These are phyloP conservation scores for Echinarachnius parma DNA, from an alignment of 53 echinoderm and acorn worm genomes.

Conservation along the genomic window DNA sequence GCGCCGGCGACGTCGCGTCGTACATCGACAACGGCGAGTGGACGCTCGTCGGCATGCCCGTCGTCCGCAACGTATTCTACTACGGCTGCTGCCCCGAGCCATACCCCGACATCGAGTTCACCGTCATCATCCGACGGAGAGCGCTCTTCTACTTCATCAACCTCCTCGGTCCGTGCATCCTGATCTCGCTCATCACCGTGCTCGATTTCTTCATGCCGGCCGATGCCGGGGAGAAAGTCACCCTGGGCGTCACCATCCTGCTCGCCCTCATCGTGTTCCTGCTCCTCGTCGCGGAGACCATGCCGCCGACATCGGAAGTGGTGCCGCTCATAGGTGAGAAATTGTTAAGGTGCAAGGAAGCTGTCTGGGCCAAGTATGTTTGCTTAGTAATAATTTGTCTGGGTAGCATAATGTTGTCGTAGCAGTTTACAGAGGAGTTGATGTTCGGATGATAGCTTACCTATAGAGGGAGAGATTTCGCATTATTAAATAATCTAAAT, in stretches of 20 bases:
- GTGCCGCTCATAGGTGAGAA: slow-evolving; percentile 90
- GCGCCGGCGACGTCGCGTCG: slow-evolving; percentile 59
- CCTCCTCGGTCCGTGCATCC: slow-evolving; percentile 72
- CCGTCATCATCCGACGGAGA: slow-evolving; percentile 62
- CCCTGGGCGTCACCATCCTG: slow-evolving; percentile 76
- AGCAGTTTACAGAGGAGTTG: too few species aligned
- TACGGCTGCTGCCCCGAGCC: slow-evolving; percentile 77
- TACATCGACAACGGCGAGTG: slow-evolving; percentile 93
- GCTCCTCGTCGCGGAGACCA: slow-evolving; percentile 77
- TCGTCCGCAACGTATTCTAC: slow-evolving; percentile 48
- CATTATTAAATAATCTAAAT: too few species aligned
- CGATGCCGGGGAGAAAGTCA: slow-evolving; percentile 90
- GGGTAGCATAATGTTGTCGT: too few species aligned
- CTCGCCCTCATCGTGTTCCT: slow-evolving; percentile 87
- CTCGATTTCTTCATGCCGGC: slow-evolving; percentile 85
- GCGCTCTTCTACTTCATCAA: slow-evolving; percentile 86
- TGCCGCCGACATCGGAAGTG: slow-evolving; percentile 88
- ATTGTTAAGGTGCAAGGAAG: too few species aligned
- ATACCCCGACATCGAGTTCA: slow-evolving; percentile 78
- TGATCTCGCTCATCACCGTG: slow-evolving; percentile 67
- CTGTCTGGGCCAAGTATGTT: too few species aligned
- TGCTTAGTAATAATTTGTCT: too few species aligned
- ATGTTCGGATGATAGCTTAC: too few species aligned
- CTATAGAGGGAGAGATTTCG: too few species aligned
- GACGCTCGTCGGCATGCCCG: slow-evolving; percentile 73